Base-by-base conservation (phyloP, 2,797 vertebrate genomes). In the Pseudocheirus occidentalis region DNA sequence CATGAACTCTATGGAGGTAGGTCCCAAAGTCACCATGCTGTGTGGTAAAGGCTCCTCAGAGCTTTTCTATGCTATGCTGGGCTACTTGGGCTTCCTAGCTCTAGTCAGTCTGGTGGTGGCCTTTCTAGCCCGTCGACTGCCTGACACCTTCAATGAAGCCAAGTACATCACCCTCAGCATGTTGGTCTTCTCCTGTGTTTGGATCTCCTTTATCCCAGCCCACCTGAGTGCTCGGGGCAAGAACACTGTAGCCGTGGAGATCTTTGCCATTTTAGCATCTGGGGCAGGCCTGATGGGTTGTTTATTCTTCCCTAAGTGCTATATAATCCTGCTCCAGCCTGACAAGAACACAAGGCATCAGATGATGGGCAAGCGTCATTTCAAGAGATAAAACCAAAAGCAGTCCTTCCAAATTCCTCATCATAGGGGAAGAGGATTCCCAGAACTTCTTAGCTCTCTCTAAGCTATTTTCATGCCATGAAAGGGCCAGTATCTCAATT, bases 131-230 rank as follows among this genome's bases (percentile, higher is more conserved):
- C 11, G 0, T 29, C 0, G 1, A 13, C 95, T 98, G 66, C 97
- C 97, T 0, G 95, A 95, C 2, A 91, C 92, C 55, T 97, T 98
- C 95, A 97, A 53, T 5, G 94, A 98, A 95, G 96, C 97, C 0
- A 96, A 97, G 89, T 81, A n/a, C 5, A 95, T 98, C 95, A 95
- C 91, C 3, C 94, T 97, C 62, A 98, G 96, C 91, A 96, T 95
- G 57, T 28, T 96, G 81, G 81, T 97, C 27, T 97, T 97, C 94
- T 96, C 97, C 62, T 95, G 89, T 2, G 62, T 98, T 66, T 97
- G 95, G 93, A 87, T 96, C n/a, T 94, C 96, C 81, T 98, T 97
- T 73, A n/a, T 98, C 7, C 96, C 95, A 10, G 59, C 97, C 34
- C 95, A 97, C 50, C 29, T 93, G 40, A 96, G 93, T 4, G 27